Evolutionary conservation across 2,113 vertebrate genomes (phyloP).

Genomic region (Oxyura jamaicensis): DNA sequence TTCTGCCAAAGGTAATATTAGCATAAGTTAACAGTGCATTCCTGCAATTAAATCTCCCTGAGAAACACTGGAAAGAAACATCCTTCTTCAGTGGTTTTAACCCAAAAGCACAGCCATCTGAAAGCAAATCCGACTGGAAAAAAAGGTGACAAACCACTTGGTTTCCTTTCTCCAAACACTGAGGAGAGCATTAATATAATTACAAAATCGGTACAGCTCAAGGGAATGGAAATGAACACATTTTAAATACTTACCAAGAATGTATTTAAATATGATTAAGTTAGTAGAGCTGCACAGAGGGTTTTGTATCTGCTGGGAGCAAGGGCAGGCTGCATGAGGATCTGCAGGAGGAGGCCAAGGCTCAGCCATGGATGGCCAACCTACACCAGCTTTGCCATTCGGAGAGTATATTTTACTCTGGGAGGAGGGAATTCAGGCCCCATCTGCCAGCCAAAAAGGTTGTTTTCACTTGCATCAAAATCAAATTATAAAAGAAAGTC

Average conservation of each 20-base stretch:
- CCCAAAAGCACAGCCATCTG: not conserved
- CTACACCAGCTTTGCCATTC: not conserved
- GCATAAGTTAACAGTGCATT: not conserved
- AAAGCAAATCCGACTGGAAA: not conserved
- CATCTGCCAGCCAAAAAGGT: not conserved
- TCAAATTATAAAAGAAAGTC: not conserved
- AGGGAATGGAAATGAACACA: not conserved
- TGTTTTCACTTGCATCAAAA: constrained; percentile 21
- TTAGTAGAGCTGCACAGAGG: not conserved
- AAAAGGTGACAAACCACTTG: not conserved
- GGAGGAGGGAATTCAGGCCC: not conserved
- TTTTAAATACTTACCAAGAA: not conserved
- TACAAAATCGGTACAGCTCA: not conserved
- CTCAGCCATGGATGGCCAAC: not conserved
- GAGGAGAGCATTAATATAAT: not conserved
- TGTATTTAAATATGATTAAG: not conserved
- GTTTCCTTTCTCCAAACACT: not conserved
- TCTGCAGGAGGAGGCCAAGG: not conserved
- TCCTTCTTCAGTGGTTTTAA: not conserved
- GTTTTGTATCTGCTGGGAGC: not conserved
- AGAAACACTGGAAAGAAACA: not conserved
- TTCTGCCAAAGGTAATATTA: constrained; percentile 60
- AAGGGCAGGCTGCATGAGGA: not conserved
- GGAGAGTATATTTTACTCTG: not conserved
- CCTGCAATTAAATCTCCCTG: constrained; percentile 45